A percentile compares a stretch with the other conserved stretches of the same genome.
These are phyloP conservation scores for Torymus tubicola DNA, from an alignment of 2,888 invertebrate species.

Conservation along the genomic window DNA sequence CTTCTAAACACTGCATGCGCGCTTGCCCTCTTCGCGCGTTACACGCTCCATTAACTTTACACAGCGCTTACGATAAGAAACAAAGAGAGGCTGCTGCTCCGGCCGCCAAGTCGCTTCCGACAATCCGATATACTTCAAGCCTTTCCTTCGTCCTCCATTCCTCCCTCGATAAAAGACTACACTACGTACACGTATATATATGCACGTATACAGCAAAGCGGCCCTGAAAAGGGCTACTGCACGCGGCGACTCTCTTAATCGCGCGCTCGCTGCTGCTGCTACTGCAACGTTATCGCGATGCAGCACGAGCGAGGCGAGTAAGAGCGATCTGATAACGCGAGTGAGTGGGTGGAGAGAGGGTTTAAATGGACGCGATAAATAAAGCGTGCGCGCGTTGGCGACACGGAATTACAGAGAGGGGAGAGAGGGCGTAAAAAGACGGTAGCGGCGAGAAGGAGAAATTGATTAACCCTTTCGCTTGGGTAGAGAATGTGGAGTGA, in stretches of 20 bases:
- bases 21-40: too few relatives aligned
- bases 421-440: conserved; percentile 16
- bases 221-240: too few relatives aligned
- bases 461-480: conserved; percentile 25
- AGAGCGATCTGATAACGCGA: conserved; percentile 47
- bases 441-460: conserved; percentile 1
- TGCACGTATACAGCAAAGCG: too few relatives aligned
- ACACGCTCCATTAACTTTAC: neutral
- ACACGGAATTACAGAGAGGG: neutral
- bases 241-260: too few relatives aligned
- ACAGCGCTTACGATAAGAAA: neutral
- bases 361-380: conserved; percentile 50
- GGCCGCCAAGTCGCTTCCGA: too few relatives aligned
- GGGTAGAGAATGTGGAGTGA: neutral
- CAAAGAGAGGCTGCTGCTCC: too few relatives aligned
- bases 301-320: neutral
- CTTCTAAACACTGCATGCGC: too few relatives aligned
- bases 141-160: too few relatives aligned
- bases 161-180: too few relatives aligned
- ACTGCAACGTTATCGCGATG: conserved; percentile 4
- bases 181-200: too few relatives aligned
- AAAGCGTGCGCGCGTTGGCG: conserved; percentile 13
- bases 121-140: too few relatives aligned
- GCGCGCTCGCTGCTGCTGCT: conserved; percentile 1
- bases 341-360: conserved; percentile 24